These are phyloP conservation scores for Hylomyscus alleni DNA, from an alignment of 2,797 vertebrate genomes.

Conservation along the genomic window DNA sequence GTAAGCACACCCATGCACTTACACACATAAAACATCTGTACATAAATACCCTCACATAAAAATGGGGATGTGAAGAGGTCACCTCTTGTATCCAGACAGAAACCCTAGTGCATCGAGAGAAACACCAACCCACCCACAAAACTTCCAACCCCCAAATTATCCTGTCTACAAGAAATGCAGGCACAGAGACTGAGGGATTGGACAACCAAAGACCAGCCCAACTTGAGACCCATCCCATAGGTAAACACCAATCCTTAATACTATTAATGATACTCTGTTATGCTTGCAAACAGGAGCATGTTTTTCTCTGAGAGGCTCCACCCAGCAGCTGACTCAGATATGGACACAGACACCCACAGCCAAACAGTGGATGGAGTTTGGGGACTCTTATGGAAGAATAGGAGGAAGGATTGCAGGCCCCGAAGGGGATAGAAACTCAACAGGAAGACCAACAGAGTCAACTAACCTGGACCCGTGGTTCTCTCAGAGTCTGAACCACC, in stretches of 20 bases:
- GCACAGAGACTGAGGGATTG: not conserved
- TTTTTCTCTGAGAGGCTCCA: not conserved
- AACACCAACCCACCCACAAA: not conserved
- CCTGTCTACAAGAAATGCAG: not conserved
- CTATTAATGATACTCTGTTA: not conserved
- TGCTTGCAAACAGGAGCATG: not conserved
- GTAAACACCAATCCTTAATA: not conserved
- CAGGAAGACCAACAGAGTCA: not conserved
- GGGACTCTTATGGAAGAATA: not conserved
- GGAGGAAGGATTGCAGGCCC: not conserved
- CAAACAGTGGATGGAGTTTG: not conserved
- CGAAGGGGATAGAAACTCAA: not conserved
- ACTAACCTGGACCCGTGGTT: not conserved
- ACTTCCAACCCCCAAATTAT: not conserved
- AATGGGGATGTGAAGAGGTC: not conserved
- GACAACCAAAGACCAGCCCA: not conserved
- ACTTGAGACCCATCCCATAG: not conserved
- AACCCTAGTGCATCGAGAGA: not conserved
- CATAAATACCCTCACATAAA: not conserved
- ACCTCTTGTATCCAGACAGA: not conserved
- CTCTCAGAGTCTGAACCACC: not conserved
- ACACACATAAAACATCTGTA: not conserved
- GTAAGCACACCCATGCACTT: not conserved
- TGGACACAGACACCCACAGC: not conserved
- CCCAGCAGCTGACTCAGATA: not conserved